Conservation (phyloP, 2,113 vertebrate species). For the Dromiciops gliroides region DNA sequence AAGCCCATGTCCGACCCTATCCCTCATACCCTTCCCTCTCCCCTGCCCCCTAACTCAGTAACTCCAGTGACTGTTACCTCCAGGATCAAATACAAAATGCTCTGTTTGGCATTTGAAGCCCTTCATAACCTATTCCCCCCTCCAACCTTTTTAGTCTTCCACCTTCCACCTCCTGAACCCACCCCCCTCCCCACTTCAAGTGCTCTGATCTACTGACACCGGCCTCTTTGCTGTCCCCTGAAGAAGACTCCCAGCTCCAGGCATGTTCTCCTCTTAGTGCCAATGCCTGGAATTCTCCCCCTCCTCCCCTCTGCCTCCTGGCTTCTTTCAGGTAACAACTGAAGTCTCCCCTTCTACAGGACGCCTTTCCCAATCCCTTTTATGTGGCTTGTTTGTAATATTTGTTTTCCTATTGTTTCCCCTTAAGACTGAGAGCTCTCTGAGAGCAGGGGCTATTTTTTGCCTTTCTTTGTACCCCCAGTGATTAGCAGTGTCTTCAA, state of each 20-base stretch:
- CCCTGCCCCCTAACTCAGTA: neutral
- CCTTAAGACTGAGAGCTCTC: neutral
- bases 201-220: neutral
- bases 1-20: neutral
- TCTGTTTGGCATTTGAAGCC: neutral
- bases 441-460: neutral
- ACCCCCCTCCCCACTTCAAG: fast-evolving
- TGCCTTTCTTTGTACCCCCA: neutral
- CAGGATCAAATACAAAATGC: neutral
- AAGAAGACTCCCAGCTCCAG: neutral
- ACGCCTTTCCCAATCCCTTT: neutral
- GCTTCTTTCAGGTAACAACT: neutral
- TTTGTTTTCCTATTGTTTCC: neutral
- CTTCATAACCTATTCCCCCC: neutral
- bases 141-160: neutral
- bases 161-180: neutral
- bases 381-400: neutral
- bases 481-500: neutral
- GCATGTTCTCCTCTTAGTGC: neutral
- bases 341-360: neutral
- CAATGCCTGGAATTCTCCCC: neutral
- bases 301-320: neutral
- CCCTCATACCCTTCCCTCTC: neutral
- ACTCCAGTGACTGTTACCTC: neutral
- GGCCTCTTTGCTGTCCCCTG: neutral